Conservation (phyloP, 1,140 invertebrate species). For the Pollicipes pollicipes region DNA sequence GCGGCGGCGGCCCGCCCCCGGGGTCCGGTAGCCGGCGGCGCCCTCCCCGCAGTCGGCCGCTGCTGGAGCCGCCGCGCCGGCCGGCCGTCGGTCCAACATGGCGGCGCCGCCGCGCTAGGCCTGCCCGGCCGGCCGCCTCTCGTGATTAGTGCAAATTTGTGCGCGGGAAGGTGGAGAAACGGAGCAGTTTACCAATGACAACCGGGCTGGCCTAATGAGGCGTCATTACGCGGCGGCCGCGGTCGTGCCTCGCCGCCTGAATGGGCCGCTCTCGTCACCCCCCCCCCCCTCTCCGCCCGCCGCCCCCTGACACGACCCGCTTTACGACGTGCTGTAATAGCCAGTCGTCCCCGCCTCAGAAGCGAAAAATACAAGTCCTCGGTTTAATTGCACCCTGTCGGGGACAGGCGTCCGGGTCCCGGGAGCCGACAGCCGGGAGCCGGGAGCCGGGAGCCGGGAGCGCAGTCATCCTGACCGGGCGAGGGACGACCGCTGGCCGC, state of each 20-base stretch:
- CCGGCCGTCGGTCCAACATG: too few relatives aligned
- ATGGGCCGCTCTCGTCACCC: too few relatives aligned
- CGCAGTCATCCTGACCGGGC: too few relatives aligned
- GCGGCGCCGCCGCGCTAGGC: too few relatives aligned
- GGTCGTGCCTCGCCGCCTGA: background rate
- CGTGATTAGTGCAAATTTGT: constrained; percentile 2
- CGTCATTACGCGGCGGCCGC: background rate
- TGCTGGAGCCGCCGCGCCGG: too few relatives aligned
- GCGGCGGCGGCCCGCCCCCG: too few relatives aligned
- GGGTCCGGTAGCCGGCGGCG: background rate
- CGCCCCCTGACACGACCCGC: too few relatives aligned
- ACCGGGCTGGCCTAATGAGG: background rate
- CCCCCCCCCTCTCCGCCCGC: background rate
- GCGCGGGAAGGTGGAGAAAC: constrained; percentile 1
- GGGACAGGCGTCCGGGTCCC: background rate
- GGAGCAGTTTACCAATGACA: background rate
- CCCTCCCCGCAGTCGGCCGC: too few relatives aligned
- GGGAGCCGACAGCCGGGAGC: too few relatives aligned
- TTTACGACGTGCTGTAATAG: background rate
- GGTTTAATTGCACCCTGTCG: background rate
- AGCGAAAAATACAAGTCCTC: background rate
- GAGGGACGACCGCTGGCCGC: too few relatives aligned
- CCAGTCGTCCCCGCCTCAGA: background rate
- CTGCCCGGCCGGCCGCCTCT: too few relatives aligned
- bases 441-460: too few relatives aligned